Base-by-base conservation (phyloP, 2,797 vertebrate genomes). In the Novumbra hubbsi region DNA sequence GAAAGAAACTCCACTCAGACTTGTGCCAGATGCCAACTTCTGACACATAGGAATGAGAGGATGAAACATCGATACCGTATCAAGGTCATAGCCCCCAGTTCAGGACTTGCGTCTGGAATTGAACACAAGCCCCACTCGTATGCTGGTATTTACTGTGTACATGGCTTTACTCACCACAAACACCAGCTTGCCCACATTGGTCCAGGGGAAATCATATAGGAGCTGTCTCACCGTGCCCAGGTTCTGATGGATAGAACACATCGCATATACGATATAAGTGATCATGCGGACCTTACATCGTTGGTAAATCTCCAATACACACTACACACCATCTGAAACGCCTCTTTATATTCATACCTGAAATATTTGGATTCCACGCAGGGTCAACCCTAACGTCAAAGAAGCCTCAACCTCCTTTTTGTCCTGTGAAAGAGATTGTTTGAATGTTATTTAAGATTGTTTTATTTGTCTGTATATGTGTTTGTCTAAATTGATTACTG, bases 171-270 rank as follows among this genome's bases (percentile, higher is more conserved):
- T 96, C 88, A 99, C 98, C 97, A 99, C 96, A 78, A 99, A 99
- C 2, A 99, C 97, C 76, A 99, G 90, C 76, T 99, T 99, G 57
- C 98, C 98, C 85, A 99, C 98, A 0, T 99, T 99, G 70, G 96
- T 98, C 98, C 97, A 99, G 0, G 98, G 97, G 81, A 99, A 99
- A 85, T 99, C 97, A 0, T 96, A 99, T 75, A 99, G 86, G 75
- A 99, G 94, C 73, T 99, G 96, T 82, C 95, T 94, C 73, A 97
- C 97, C n/a, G 95, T 93, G 14, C 96, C 95, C 60, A 95, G 83
- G 75, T 98, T 98, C 98, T 99, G 90, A 69, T 24, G 19, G 55
- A 12, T 85, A 77, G 74, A 70, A 71, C 9, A 60, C 16, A 34
- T 15, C 60, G 32, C 17, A 11, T 27, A 60, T n/a, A 48, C 45